Base-by-base conservation (phyloP, 2,888 invertebrate genomes). In the Megaustenia siamemsis region DNA sequence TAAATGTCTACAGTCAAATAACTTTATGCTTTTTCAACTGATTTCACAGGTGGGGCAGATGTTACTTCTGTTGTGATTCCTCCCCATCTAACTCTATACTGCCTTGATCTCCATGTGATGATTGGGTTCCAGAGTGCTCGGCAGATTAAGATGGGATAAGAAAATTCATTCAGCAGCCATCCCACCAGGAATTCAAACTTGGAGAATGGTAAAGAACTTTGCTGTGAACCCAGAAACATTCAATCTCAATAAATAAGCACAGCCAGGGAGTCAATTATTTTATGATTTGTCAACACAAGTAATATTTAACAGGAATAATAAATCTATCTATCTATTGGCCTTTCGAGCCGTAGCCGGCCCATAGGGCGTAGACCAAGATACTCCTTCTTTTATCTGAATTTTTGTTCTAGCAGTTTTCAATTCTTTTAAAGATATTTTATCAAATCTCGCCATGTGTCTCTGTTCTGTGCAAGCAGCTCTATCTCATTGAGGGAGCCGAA, bases 181-280 rank as follows among this genome's bases (percentile, higher is more conserved):
- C 97, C 98, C 82, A 98, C 96, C 78, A 98, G 96, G 94, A 98
- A 99, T 94, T 98, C 98, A 93, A 97, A 97, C 95, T 98, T 97
- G 91, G 97, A 97, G 95, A 99, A 98, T 38, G 98, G 97, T 89
- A 99, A 95, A 79, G 97, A 96, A 69, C 97, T 97, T 93, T 98
- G 97, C 96, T 97, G 95, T 68, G 45, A 73, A 73, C 28, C 1
- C 4, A 73, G 45, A 45, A 45, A 43, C 5, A 63, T 10, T n/a
- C n/a, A 24, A 12, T 18, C 21, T 53, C 12, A 53, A 28, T 28
- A 60, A 28, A 60, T 5, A 28, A 5, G n/a, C 60, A 28, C 60
- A 28, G n/a, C 3, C 28, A n/a, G n/a, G n/a, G n/a, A n/a, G n/a
- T n/a, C n/a, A n/a, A n/a, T n/a, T n/a, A n/a, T n/a, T n/a, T n/a